A percentile compares a stretch with the other conserved stretches of the same genome.
Evolutionary conservation across 1,140 invertebrate species (phyloP).

Genomic region (Aphelenchoides besseyi): DNA sequence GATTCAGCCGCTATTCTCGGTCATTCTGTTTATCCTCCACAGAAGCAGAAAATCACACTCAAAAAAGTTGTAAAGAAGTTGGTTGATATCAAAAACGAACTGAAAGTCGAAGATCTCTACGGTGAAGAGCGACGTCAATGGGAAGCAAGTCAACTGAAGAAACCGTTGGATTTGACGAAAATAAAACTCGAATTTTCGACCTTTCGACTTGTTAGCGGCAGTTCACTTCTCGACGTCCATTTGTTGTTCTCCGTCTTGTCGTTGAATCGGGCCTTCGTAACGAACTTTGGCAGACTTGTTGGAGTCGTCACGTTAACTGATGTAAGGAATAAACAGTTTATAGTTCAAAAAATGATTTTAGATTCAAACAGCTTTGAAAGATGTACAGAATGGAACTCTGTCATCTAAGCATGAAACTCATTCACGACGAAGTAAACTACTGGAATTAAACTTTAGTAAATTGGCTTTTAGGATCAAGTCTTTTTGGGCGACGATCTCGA

Average conservation of each 20-base stretch:
- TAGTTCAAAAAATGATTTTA: background rate
- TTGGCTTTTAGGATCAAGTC: too few species aligned
- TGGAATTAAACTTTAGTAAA: too few species aligned
- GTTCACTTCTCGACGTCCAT: slow-evolving; percentile 73
- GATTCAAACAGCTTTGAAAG: background rate
- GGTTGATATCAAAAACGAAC: background rate
- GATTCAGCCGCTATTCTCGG: background rate
- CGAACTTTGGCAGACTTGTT: slow-evolving; percentile 85
- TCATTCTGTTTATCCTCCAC: background rate
- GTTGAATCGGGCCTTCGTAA: slow-evolving; percentile 92
- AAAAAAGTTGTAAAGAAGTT: background rate
- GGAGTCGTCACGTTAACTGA: slow-evolving; percentile 92
- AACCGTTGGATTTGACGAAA: background rate
- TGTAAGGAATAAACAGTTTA: slow-evolving; percentile 65
- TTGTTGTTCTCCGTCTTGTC: slow-evolving; percentile 93
- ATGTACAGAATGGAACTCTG: background rate
- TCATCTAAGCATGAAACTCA: background rate
- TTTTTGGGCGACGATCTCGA: too few species aligned
- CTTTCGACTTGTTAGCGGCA: background rate
- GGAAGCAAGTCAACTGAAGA: slow-evolving; percentile 1
- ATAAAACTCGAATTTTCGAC: background rate
- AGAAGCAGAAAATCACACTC: background rate
- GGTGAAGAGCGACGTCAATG: background rate
- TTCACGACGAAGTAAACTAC: background rate
- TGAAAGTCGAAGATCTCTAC: background rate